Evolutionary conservation across 2,797 vertebrate genomes (phyloP).

Genomic region (Enteromius unitaeniatus): DNA sequence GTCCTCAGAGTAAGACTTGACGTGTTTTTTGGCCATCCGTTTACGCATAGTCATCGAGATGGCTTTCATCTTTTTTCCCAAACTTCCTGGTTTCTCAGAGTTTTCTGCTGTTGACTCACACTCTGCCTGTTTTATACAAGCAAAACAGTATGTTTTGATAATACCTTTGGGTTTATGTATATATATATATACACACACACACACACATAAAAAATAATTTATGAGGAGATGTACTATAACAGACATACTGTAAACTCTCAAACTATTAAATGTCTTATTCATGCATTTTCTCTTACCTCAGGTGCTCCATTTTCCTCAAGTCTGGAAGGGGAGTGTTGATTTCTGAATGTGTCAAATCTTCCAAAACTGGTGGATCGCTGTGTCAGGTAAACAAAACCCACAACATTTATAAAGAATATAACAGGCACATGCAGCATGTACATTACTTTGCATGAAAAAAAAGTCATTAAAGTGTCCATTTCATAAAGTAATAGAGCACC

Average conservation of each 20-base stretch:
- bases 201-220: not conserved
- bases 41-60: slow-evolving; percentile 95
- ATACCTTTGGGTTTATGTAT: too few species aligned
- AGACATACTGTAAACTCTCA: not conserved
- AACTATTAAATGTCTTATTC: not conserved
- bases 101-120: slow-evolving; percentile 75
- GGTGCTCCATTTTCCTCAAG: slow-evolving; percentile 75
- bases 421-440: not conserved
- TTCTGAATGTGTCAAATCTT: slow-evolving; percentile 88
- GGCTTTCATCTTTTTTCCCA: slow-evolving; percentile 94
- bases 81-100: slow-evolving; percentile 79
- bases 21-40: slow-evolving; percentile 90
- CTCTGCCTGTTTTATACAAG: slow-evolving; percentile 65
- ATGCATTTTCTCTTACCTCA: slow-evolving; percentile 67
- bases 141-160: slow-evolving; percentile 2
- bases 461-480: not conserved
- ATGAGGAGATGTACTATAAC: not conserved
- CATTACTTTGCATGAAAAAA: not conserved
- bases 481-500: not conserved
- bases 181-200: not conserved
- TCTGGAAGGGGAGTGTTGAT: slow-evolving; percentile 75
- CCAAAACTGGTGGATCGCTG: slow-evolving; percentile 96
- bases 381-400: slow-evolving; percentile 18
- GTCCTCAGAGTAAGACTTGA: slow-evolving; percentile 89
- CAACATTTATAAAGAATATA: not conserved